Evolutionary conservation across 2,113 vertebrate genomes (phyloP).

Genomic region (Stigmatopora nigra): DNA sequence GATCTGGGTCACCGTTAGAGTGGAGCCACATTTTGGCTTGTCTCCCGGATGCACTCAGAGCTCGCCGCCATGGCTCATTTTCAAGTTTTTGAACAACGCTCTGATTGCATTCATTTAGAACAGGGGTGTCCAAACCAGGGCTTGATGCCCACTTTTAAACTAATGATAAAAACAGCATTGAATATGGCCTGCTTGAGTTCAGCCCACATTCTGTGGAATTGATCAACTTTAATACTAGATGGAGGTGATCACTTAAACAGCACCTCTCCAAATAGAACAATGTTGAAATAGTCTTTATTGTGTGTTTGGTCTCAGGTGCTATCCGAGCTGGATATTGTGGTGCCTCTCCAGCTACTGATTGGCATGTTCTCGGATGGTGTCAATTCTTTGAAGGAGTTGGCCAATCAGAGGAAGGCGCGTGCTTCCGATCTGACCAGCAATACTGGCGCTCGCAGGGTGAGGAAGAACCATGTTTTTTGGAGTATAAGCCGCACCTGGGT

Average conservation of each 20-base stretch:
- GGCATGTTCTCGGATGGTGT: slow-evolving; percentile 99
- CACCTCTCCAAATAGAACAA: too few relatives aligned
- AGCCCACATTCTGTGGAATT: too few relatives aligned
- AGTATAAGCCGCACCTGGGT: too few relatives aligned
- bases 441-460: slow-evolving; percentile 85
- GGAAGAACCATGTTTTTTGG: background rate
- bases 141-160: too few relatives aligned
- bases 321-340: slow-evolving; percentile 94
- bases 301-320: slow-evolving; percentile 75
- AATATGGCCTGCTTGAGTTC: too few relatives aligned
- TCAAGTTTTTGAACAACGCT: slow-evolving; percentile 47
- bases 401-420: slow-evolving; percentile 89
- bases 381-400: slow-evolving; percentile 95
- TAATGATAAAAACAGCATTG: too few relatives aligned
- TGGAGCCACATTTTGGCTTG: slow-evolving; percentile 36
- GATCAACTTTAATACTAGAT: too few relatives aligned
- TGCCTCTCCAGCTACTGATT: slow-evolving; percentile 92
- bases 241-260: too few relatives aligned
- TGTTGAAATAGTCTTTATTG: background rate
- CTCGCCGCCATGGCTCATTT: slow-evolving; percentile 44
- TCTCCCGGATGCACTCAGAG: slow-evolving; percentile 50
- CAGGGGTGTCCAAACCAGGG: too few relatives aligned
- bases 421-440: slow-evolving; percentile 79
- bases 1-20: slow-evolving; percentile 66
- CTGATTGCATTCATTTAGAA: slow-evolving; percentile 26